Conservation (phyloP, 2,113 vertebrate genomes). For the Neolamprologus hecqui region DNA sequence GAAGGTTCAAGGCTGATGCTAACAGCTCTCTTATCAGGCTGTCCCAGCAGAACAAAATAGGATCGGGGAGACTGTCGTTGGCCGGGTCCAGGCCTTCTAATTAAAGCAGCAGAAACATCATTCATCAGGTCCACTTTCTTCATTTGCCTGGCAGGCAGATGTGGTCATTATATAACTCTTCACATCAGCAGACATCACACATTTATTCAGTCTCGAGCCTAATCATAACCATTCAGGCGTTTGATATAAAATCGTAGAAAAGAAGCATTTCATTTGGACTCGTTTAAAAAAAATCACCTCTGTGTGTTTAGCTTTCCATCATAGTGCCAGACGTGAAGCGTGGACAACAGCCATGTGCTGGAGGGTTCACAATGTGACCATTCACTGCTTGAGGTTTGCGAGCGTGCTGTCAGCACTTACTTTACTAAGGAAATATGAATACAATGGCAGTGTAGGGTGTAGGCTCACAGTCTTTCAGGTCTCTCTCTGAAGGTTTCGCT, state of each 20-base stretch:
- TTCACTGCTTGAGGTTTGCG: background rate
- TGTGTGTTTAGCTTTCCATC: slow-evolving; percentile 15
- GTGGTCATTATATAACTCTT: slow-evolving; percentile 4
- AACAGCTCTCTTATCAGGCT: background rate
- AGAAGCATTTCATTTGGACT: slow-evolving; percentile 5
- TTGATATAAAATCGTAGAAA: slow-evolving; percentile 5
- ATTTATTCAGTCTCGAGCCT: background rate
- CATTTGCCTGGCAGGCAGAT: slow-evolving; percentile 10
- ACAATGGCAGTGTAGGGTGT: background rate
- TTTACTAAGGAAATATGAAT: background rate
- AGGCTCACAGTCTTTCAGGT: background rate
- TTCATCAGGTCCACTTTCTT: background rate
- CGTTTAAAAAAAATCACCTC: background rate
- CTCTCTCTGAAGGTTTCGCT: background rate
- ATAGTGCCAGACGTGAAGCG: slow-evolving; percentile 13
- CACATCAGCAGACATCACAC: background rate
- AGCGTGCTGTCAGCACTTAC: background rate
- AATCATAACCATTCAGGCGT: slow-evolving; percentile 33
- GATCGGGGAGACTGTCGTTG: background rate
- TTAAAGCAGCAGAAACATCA: slow-evolving; percentile 15
- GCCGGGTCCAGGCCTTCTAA: background rate
- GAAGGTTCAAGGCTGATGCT: slow-evolving; percentile 17
- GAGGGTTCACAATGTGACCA: background rate
- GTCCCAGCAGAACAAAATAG: background rate
- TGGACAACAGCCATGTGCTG: slow-evolving; percentile 18